phyloP scores from a whole-genome alignment of 2,888 invertebrate species.

The Hirtodrosophila cameraria region DNA sequence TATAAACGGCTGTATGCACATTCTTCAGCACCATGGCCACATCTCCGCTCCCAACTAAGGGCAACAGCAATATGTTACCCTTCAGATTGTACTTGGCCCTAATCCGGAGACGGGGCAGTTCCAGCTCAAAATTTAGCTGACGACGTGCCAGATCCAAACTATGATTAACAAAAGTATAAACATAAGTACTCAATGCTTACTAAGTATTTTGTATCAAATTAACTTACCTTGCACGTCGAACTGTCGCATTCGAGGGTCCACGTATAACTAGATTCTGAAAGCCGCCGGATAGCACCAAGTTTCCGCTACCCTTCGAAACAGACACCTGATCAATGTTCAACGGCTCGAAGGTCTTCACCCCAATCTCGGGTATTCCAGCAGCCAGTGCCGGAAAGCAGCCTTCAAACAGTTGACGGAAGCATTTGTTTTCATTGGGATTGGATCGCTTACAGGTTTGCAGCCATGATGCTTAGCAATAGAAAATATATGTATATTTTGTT shows the following conservation, averaged over 20 bases:
- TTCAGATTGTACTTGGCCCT: conserved; percentile 86
- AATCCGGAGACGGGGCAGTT: conserved; percentile 86
- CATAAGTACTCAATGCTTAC: background rate
- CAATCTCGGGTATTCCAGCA: conserved; percentile 86
- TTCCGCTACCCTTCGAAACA: conserved; percentile 86
- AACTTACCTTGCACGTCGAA: conserved; percentile 79
- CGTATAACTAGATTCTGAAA: conserved; percentile 85
- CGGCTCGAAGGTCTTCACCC: conserved; percentile 86
- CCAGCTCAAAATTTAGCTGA: conserved; percentile 85
- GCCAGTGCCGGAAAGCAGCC: conserved; percentile 86
- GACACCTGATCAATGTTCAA: conserved; percentile 85
- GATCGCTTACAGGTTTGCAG: conserved; percentile 85
- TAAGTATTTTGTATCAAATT: background rate
- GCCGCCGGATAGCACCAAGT: conserved; percentile 85
- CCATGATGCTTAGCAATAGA: conserved; percentile 85
- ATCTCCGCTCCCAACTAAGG: conserved; percentile 86
- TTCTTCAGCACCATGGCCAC: conserved; percentile 85
- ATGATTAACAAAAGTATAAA: conserved; percentile 22
- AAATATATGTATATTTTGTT: background rate
- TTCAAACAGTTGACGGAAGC: conserved; percentile 85
- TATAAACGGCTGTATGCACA: conserved; percentile 85
- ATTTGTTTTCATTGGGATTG: conserved; percentile 85
- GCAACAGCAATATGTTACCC: conserved; percentile 86
- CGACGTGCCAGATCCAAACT: conserved; percentile 85
- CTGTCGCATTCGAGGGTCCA: conserved; percentile 86